Evolutionary conservation across 1,140 invertebrate species (phyloP).

Genomic region (Trachelipus rathkii): DNA sequence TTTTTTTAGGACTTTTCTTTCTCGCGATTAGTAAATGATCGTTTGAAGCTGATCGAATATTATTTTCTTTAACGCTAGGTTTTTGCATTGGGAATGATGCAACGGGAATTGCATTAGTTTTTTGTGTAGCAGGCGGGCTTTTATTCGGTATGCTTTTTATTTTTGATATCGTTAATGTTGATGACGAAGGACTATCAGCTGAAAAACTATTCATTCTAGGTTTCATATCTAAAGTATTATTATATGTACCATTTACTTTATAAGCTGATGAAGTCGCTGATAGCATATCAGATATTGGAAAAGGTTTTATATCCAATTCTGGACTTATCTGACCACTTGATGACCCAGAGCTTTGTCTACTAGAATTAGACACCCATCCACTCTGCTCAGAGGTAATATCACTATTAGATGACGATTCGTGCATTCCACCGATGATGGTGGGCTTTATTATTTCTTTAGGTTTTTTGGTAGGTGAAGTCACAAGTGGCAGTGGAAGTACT

Average conservation of each 20-base stretch:
- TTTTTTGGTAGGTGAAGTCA: constrained; percentile 41
- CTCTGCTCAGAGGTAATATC: constrained; percentile 53
- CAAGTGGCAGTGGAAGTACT: constrained; percentile 9
- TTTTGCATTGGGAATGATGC: constrained; percentile 28
- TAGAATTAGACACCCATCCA: constrained; percentile 53
- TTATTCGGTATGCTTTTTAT: constrained; percentile 39
- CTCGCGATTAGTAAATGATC: constrained; percentile 40
- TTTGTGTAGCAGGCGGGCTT: constrained; percentile 37
- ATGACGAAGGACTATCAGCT: constrained; percentile 20
- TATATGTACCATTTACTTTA: constrained; percentile 32
- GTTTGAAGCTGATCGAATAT: constrained; percentile 36
- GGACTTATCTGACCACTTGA: constrained; percentile 49
- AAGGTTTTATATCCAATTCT: constrained; percentile 39
- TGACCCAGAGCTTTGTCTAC: constrained; percentile 48
- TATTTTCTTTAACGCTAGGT: constrained; percentile 29
- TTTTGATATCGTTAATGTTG: constrained; percentile 31
- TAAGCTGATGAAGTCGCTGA: constrained; percentile 35
- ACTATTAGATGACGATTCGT: constrained; percentile 49
- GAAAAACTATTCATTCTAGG: constrained; percentile 6
- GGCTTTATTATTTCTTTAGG: constrained; percentile 36
- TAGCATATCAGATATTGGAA: constrained; percentile 41
- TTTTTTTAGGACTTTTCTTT: constrained; percentile 42
- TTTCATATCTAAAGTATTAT: constrained; percentile 20
- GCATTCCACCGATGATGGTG: constrained; percentile 26
- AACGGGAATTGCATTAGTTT: constrained; percentile 20